phyloP scores from a whole-genome alignment of 2,888 invertebrate genomes.

The Pasiphila rectangulata region DNA sequence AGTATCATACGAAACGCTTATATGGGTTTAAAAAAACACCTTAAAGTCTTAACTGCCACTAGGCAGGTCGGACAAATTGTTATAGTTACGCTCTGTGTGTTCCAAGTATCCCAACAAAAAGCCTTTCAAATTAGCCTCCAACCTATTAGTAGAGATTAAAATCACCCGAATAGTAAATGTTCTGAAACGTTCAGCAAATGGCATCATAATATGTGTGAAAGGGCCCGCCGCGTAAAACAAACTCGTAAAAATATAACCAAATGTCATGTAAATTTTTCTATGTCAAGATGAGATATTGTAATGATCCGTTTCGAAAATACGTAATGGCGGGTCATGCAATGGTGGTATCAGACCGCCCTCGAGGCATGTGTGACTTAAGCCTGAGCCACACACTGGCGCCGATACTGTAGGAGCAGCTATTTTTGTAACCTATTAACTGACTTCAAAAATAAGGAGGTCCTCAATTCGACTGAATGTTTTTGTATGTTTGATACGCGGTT shows the following conservation, averaged over 20 bases:
- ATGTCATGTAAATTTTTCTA: conserved; percentile 79
- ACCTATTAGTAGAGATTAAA: conserved; percentile 45
- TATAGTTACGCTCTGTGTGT: background rate
- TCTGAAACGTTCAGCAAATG: conserved; percentile 52
- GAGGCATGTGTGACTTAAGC: conserved; percentile 67
- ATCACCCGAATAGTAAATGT: conserved; percentile 53
- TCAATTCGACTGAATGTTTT: too few species aligned
- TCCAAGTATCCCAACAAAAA: conserved; percentile 9
- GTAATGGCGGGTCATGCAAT: conserved; percentile 72
- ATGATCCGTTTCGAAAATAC: conserved; percentile 77
- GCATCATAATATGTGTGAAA: conserved; percentile 62
- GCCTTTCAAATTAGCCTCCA: conserved; percentile 26
- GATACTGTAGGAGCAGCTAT: too few species aligned
- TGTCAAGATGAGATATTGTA: conserved; percentile 79
- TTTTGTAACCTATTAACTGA: too few species aligned
- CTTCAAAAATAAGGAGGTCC: too few species aligned
- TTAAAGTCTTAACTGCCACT: too few species aligned
- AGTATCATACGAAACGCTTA: too few species aligned
- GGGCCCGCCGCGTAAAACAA: conserved; percentile 76
- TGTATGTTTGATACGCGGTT: too few species aligned
- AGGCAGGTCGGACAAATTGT: too few species aligned
- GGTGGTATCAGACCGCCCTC: conserved; percentile 66
- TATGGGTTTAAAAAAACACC: too few species aligned
- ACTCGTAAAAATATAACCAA: conserved; percentile 73
- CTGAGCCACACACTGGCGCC: conserved; percentile 5